A percentile compares a stretch with the other conserved stretches of the same genome.
Conservation (phyloP, 1,140 invertebrate species). For the Solen grandis region DNA sequence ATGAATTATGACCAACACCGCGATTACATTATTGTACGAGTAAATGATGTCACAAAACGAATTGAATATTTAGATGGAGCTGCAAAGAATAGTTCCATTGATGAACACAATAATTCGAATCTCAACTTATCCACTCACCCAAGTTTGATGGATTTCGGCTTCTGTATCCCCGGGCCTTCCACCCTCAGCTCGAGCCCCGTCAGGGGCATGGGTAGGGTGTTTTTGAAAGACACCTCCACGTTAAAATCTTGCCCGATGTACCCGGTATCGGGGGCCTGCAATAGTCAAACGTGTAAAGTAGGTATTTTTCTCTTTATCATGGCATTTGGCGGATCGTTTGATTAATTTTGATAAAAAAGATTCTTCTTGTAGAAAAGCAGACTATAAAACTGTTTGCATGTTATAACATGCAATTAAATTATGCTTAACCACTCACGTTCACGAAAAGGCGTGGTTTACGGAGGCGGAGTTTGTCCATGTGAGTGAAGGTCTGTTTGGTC, state of each 20-base stretch:
- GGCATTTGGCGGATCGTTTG: not conserved
- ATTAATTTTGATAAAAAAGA: not conserved
- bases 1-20: not conserved
- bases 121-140: not conserved
- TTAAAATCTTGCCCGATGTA: not conserved
- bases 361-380: not conserved
- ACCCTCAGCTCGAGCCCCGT: constrained; percentile 12
- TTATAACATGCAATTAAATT: not conserved
- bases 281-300: not conserved
- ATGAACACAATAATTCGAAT: not conserved
- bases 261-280: constrained; percentile 6
- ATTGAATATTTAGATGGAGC: not conserved
- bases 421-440: not conserved
- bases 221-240: constrained; percentile 9
- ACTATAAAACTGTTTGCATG: not conserved
- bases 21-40: not conserved
- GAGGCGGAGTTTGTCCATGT: constrained; percentile 9
- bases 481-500: not conserved
- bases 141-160: not conserved
- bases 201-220: constrained; percentile 22
- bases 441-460: constrained; percentile 30
- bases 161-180: not conserved
- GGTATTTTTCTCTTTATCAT: not conserved
- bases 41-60: not conserved
- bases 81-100: not conserved